Percentiles rank a stretch among this genome's conserved stretches.
Conservation (phyloP, 2,797 vertebrate genomes). For the Lycodopsis pacificus region DNA sequence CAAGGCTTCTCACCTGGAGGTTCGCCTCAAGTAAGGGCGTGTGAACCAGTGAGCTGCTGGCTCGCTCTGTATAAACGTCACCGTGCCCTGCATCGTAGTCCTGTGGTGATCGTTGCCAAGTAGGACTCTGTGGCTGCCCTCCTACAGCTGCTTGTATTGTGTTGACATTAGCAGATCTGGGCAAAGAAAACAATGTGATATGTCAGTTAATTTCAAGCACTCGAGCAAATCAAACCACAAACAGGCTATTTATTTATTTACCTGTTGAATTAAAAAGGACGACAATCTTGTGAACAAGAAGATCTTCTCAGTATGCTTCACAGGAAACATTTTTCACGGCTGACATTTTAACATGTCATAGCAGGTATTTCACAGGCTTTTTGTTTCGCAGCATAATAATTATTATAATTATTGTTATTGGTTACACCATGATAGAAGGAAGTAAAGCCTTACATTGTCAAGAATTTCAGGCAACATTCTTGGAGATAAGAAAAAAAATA, state of each 20-base stretch:
- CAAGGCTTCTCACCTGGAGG: conserved; percentile 97
- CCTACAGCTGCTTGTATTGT: conserved; percentile 59
- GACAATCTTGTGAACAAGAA: background rate
- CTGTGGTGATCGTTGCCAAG: conserved; percentile 59
- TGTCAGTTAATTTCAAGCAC: background rate
- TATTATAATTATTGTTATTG: background rate
- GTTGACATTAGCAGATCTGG: conserved; percentile 72
- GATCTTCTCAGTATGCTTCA: background rate
- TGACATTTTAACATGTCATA: background rate
- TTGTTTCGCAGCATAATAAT: background rate
- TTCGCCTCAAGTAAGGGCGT: conserved; percentile 96
- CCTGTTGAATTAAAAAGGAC: background rate
- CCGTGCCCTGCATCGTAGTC: conserved; percentile 61
- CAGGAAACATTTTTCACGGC: background rate
- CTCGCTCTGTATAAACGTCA: conserved; percentile 59
- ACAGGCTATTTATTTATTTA: background rate
- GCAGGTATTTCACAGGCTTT: background rate
- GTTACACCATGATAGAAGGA: background rate
- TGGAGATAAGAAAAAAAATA: background rate
- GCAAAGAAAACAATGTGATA: conserved; percentile 50
- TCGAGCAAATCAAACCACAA: background rate
- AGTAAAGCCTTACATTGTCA: background rate
- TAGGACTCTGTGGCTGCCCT: conserved; percentile 54
- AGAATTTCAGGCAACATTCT: background rate
- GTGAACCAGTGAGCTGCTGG: conserved; percentile 52